Evolutionary conservation across 2,888 invertebrate species (phyloP), one percentile per base, ranked within the genome.

Genomic region (Caenorhabditis sulstoni): DNA sequence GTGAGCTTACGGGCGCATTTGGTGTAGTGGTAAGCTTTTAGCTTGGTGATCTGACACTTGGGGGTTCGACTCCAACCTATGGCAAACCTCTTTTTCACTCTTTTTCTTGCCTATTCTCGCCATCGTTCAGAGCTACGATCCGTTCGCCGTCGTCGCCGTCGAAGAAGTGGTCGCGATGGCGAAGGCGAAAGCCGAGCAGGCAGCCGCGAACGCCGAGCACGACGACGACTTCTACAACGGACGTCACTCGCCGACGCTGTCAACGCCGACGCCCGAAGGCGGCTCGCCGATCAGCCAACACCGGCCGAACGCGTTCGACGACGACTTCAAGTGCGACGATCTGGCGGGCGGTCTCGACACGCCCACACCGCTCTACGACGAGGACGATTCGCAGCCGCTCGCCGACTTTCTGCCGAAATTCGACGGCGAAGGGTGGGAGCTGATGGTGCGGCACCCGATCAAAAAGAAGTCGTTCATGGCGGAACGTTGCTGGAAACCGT

Each of bases 401-500:
- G 95, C 95, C 91, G 95, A 95, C 64, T 99, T 96, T 91, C 95
- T 96, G 11, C 93, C 96, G 57, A 93, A 94, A 37, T 93, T 93
- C 80, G 95, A 94, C 0, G 95, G 94, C 0, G 94, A 95, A 23
- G 96, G 96, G 29, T 99, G 97, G 97, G 96, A 81, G 47, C 45
- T 84, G 35, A 84, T 84, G 84, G 79, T 84, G 3, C 93, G 98
- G 1, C 96, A 97, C 90, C 97, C 97, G 1, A 95, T 95, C 90
- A 97, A 97, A 91, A 97, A 97, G 93, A 97, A 97, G 93, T 96
- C 96, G 50, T 80, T 90, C 52, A 88, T 90, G 89, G 85, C 85
- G 12, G 89, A 92, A 83, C 81, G 93, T 85, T 97, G 95, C 92
- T 99, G 99, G 99, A 98, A 98, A 92, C 96, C 97, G 91, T 94